These are phyloP conservation scores for Trididemnum nubilum DNA, from an alignment of 23 tunicate genomes.

Conservation along the genomic window DNA sequence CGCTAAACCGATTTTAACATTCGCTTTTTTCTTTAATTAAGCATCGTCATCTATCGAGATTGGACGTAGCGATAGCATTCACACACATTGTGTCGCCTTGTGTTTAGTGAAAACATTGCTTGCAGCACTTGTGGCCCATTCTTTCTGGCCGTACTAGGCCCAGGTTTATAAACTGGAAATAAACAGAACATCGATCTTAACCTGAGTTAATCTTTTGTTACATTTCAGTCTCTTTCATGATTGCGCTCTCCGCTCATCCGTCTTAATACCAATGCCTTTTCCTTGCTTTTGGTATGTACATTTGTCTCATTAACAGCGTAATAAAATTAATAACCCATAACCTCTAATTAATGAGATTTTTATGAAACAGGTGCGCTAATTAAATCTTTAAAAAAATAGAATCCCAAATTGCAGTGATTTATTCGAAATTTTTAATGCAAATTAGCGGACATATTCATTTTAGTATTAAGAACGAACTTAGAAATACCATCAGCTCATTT, in stretches of 20 bases:
- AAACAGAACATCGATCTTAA: constrained; percentile 15
- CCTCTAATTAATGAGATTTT: too few relatives aligned
- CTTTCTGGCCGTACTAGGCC: neutral
- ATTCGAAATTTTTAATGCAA: too few relatives aligned
- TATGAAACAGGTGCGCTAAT: too few relatives aligned
- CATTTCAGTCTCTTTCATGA: neutral
- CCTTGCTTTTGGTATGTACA: too few relatives aligned
- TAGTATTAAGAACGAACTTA: too few relatives aligned
- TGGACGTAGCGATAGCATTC: neutral
- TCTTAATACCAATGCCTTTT: too few relatives aligned
- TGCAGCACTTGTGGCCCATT: neutral
- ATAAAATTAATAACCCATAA: too few relatives aligned
- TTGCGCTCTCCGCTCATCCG: neutral
- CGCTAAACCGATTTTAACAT: constrained; percentile 17
- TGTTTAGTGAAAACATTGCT: constrained; percentile 9
- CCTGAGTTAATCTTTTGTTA: neutral
- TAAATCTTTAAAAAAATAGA: too few relatives aligned
- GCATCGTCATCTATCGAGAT: neutral
- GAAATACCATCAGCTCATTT: too few relatives aligned
- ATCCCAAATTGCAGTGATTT: too few relatives aligned
- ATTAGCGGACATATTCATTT: too few relatives aligned
- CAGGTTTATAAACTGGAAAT: neutral
- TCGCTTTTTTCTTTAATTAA: neutral
- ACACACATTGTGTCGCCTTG: neutral
- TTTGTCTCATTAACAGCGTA: too few relatives aligned